These are phyloP conservation scores for Megalonaias nervosa DNA, from an alignment of 1,140 invertebrate genomes.

Conservation along the genomic window DNA sequence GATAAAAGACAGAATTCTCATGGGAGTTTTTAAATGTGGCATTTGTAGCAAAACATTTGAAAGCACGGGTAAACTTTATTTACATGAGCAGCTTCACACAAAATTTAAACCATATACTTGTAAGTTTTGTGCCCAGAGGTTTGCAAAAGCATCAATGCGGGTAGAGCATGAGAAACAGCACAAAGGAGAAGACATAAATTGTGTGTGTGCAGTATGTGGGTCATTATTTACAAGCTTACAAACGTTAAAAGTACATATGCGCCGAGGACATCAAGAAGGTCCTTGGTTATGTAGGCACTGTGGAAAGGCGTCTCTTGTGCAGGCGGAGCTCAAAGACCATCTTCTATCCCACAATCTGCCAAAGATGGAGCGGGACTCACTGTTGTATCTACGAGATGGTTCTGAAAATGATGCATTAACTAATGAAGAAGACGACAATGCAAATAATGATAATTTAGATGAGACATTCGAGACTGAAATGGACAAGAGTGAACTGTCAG, in stretches of 20 bases:
- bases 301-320: constrained; percentile 57
- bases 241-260: constrained; percentile 73
- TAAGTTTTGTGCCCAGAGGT: constrained; percentile 58
- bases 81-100: constrained; percentile 56
- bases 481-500: constrained; percentile 9
- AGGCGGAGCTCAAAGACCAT: constrained; percentile 54
- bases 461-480: constrained; percentile 13
- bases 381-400: constrained; percentile 74
- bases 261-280: constrained; percentile 72
- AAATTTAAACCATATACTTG: constrained; percentile 60
- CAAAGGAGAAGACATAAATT: constrained; percentile 69
- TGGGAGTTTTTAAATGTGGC: constrained; percentile 45
- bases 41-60: constrained; percentile 55
- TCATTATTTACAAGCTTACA: constrained; percentile 75
- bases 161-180: constrained; percentile 58
- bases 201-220: constrained; percentile 75
- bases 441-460: constrained; percentile 10
- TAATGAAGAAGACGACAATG: constrained; percentile 8
- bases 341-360: constrained; percentile 55
- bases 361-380: constrained; percentile 49
- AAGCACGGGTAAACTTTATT: constrained; percentile 45
- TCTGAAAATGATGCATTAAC: constrained; percentile 12
- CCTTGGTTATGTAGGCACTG: constrained; percentile 74
- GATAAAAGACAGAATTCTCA: constrained; percentile 8
- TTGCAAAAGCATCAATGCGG: constrained; percentile 52